phyloP scores from a whole-genome alignment of 2,888 invertebrate genomes.

The Archips xylosteana region DNA sequence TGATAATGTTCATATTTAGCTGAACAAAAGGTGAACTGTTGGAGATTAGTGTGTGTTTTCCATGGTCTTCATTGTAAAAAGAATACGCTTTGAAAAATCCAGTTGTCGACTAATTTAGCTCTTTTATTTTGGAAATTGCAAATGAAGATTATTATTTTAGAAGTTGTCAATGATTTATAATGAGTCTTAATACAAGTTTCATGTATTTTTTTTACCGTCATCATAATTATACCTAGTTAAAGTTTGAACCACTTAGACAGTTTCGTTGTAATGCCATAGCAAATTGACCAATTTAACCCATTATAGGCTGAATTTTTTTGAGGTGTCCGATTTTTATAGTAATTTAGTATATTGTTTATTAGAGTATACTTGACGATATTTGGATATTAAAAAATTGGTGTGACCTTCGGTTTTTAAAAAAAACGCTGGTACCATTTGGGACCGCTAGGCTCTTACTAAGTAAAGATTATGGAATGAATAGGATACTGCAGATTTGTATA shows the following conservation, averaged over 20 bases:
- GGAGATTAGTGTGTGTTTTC: background rate
- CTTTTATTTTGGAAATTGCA: background rate
- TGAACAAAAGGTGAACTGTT: conserved; percentile 20
- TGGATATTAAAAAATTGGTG: too few relatives aligned
- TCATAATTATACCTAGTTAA: background rate
- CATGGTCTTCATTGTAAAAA: conserved; percentile 5
- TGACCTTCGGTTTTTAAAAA: too few relatives aligned
- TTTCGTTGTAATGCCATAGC: background rate
- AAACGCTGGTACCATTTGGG: too few relatives aligned
- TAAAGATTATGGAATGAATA: too few relatives aligned
- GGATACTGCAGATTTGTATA: too few relatives aligned
- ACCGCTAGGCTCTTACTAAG: too few relatives aligned
- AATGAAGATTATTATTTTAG: background rate
- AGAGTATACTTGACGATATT: too few relatives aligned
- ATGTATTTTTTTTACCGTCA: background rate
- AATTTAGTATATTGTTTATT: too few relatives aligned
- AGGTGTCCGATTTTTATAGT: too few relatives aligned
- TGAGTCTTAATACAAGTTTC: too few relatives aligned
- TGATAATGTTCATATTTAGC: conserved; percentile 22
- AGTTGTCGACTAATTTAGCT: background rate
- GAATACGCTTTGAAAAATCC: background rate
- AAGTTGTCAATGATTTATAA: background rate
- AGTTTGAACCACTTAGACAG: background rate
- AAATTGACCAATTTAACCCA: background rate
- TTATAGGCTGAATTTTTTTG: too few relatives aligned